Percentiles rank a stretch among this genome's conserved stretches.
These are phyloP conservation scores for Rhagoletis pomonella DNA, from an alignment of 1,140 invertebrate genomes.

Conservation along the genomic window DNA sequence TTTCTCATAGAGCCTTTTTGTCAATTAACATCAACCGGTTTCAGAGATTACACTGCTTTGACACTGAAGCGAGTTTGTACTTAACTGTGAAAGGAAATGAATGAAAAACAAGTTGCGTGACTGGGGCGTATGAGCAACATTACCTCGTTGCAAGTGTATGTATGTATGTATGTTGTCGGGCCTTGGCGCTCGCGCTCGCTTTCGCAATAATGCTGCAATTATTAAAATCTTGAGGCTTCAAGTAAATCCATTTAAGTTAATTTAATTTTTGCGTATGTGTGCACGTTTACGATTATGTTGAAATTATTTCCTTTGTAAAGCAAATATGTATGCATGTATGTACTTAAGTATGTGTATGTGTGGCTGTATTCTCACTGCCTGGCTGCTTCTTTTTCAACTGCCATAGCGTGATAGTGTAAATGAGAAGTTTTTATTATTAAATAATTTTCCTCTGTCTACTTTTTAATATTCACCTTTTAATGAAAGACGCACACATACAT, in stretches of 20 bases:
- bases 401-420: not conserved
- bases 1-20: not conserved
- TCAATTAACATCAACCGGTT: not conserved
- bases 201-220: too few species aligned
- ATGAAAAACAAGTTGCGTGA: not conserved
- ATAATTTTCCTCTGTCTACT: not conserved
- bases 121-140: constrained; percentile 21
- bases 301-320: not conserved
- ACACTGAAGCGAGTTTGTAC: not conserved
- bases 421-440: not conserved
- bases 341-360: too few species aligned
- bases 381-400: not conserved
- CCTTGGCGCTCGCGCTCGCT: too few species aligned
- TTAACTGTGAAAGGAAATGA: not conserved
- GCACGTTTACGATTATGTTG: not conserved
- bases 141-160: not conserved
- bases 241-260: too few species aligned
- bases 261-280: not conserved
- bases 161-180: not conserved
- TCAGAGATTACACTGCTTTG: not conserved
- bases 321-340: not conserved
- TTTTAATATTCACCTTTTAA: not conserved
- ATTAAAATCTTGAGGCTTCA: too few species aligned
- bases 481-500: not conserved
- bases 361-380: not conserved